A percentile compares a stretch with the other conserved stretches of the same genome.
Evolutionary conservation across 2,888 invertebrate species (phyloP).

Genomic region (Chymomyza caudatula): DNA sequence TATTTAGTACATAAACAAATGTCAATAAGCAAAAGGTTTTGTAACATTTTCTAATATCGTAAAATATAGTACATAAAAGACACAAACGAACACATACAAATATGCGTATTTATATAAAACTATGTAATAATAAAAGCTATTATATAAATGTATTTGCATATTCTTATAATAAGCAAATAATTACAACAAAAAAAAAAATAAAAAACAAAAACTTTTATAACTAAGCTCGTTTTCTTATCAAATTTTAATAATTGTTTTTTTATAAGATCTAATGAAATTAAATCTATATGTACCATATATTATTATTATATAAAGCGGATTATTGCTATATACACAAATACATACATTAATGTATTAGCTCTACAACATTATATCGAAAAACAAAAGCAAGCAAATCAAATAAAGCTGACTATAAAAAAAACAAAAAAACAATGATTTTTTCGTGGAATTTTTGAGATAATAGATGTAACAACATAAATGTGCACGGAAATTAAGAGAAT

Average conservation of each 20-base stretch:
- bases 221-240: slow-evolving; percentile 49
- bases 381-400: slow-evolving; percentile 44
- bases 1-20: background rate
- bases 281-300: background rate
- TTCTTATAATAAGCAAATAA: background rate
- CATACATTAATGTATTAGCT: slow-evolving; percentile 36
- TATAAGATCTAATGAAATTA: slow-evolving; percentile 32
- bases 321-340: slow-evolving; percentile 3
- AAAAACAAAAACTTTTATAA: background rate
- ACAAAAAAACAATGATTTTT: background rate
- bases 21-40: slow-evolving; percentile 42
- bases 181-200: background rate
- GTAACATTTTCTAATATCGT: slow-evolving; percentile 51
- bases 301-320: background rate
- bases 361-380: slow-evolving; percentile 41
- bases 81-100: slow-evolving; percentile 3
- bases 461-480: too few relatives aligned
- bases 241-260: slow-evolving; percentile 45
- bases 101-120: slow-evolving; percentile 10
- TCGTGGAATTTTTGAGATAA: too few relatives aligned
- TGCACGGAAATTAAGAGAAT: too few relatives aligned
- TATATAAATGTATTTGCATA: slow-evolving; percentile 9
- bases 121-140: slow-evolving; percentile 13
- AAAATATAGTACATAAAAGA: background rate
- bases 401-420: slow-evolving; percentile 50